A percentile compares a stretch with the other conserved stretches of the same genome.
phyloP scores from a whole-genome alignment of 2,888 invertebrate species.

The Steromphala cineraria region DNA sequence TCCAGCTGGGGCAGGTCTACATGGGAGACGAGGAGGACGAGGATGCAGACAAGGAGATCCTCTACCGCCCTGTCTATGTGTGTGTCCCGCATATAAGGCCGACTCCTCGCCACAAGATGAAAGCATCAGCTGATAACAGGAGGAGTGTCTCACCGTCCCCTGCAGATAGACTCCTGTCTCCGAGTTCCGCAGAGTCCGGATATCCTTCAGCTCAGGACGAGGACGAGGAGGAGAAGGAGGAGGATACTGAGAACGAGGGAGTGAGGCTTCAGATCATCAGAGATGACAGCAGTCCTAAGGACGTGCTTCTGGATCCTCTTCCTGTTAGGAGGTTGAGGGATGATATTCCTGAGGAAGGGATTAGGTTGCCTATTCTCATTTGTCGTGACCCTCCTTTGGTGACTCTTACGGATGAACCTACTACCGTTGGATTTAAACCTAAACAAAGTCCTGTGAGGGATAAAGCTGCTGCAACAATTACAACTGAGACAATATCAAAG shows the following conservation, averaged over 20 bases:
- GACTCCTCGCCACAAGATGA: slow-evolving; percentile 2
- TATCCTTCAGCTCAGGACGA: slow-evolving; percentile 33
- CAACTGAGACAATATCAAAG: no score
- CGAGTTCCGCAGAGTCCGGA: neutral
- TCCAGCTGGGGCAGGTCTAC: slow-evolving; percentile 86
- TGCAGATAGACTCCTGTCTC: neutral
- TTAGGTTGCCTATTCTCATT: no score
- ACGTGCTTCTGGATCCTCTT: neutral
- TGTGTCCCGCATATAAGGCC: slow-evolving; percentile 65
- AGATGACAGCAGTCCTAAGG: neutral
- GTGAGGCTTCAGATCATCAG: neutral
- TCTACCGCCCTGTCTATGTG: slow-evolving; percentile 79
- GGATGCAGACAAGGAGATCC: slow-evolving; percentile 78
- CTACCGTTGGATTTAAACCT: no score
- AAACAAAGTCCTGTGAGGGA: no score
- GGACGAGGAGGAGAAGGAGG: neutral
- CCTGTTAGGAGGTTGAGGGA: no score
- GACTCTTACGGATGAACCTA: no score
- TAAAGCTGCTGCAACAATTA: no score
- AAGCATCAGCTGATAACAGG: neutral
- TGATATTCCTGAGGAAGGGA: no score
- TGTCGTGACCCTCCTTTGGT: no score
- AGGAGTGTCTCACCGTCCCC: neutral
- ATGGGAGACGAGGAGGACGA: slow-evolving; percentile 80
- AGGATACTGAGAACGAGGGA: neutral